Evolutionary conservation across 2,888 invertebrate genomes (phyloP).

Genomic region (Drosophila melanosoma): DNA sequence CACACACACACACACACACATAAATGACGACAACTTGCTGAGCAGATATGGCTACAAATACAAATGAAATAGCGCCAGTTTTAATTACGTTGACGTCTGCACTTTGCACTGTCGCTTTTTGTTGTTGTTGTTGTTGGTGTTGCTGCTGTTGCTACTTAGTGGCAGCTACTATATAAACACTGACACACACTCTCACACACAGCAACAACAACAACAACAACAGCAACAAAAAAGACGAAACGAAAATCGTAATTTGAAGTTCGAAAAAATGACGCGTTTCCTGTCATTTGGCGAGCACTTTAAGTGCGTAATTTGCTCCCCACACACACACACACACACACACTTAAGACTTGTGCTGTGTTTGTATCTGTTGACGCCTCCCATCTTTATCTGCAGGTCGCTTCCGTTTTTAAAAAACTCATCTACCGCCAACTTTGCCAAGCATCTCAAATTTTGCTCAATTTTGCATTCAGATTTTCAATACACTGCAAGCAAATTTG

Average conservation of each 20-base stretch:
- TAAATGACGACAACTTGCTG: constrained; percentile 12
- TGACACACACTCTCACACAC: constrained; percentile 24
- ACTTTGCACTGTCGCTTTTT: constrained; percentile 56
- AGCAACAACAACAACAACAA: constrained; percentile 7
- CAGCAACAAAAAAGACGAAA: constrained; percentile 59
- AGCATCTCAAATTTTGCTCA: constrained; percentile 41
- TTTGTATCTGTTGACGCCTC: constrained; percentile 65
- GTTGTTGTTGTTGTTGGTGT: constrained; percentile 25
- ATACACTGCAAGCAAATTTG: constrained; percentile 31
- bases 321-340: constrained; percentile 52
- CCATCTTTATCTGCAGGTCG: constrained; percentile 66
- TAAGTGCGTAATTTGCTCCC: constrained; percentile 82
- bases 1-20: constrained; percentile 19
- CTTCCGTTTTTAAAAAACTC: constrained; percentile 66
- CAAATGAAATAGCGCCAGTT: constrained; percentile 61
- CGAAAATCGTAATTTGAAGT: constrained; percentile 80
- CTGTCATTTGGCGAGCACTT: constrained; percentile 82
- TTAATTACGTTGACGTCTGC: constrained; percentile 73
- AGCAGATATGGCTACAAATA: constrained; percentile 20
- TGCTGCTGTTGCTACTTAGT: constrained; percentile 68
- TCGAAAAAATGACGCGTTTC: constrained; percentile 82
- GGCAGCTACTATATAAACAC: constrained; percentile 69
- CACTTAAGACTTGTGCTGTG: constrained; percentile 33
- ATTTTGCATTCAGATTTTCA: constrained; percentile 42
- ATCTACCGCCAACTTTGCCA: constrained; percentile 54